Conservation (phyloP, 2,113 vertebrate species). For the Junco hyemalis region DNA sequence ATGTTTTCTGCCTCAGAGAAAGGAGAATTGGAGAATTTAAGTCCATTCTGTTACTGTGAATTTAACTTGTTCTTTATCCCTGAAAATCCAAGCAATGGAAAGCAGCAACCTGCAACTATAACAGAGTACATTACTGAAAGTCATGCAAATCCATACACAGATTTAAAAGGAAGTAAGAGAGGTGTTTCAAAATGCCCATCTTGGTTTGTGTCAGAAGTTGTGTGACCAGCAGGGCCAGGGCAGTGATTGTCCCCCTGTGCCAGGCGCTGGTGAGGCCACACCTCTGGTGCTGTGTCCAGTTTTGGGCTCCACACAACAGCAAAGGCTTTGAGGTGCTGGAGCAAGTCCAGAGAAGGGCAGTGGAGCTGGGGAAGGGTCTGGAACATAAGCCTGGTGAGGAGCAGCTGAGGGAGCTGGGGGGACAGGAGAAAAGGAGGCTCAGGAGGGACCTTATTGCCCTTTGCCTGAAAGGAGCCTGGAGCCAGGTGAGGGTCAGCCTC, state of each 20-base stretch:
- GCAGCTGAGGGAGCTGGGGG: background rate
- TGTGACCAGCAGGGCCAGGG: background rate
- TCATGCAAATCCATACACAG: background rate
- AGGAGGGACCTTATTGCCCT: background rate
- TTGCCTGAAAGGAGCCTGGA: background rate
- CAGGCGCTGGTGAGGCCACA: background rate
- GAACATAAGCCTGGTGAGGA: background rate
- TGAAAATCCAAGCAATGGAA: background rate
- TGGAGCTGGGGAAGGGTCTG: background rate
- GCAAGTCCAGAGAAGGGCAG: background rate
- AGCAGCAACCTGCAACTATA: background rate
- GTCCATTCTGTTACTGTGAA: background rate
- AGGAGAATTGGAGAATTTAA: background rate
- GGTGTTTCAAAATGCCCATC: background rate
- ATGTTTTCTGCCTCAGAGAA: background rate
- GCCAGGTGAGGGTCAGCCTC: no score
- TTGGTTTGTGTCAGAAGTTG: background rate
- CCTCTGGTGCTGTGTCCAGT: rapidly evolving
- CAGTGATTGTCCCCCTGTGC: background rate
- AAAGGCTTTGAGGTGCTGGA: background rate
- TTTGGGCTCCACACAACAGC: background rate
- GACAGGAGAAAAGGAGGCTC: background rate
- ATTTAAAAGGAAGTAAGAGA: background rate
- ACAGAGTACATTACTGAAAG: background rate
- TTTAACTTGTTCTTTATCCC: background rate